phyloP scores from a whole-genome alignment of 2,888 invertebrate species.

The Meloe dianella region DNA sequence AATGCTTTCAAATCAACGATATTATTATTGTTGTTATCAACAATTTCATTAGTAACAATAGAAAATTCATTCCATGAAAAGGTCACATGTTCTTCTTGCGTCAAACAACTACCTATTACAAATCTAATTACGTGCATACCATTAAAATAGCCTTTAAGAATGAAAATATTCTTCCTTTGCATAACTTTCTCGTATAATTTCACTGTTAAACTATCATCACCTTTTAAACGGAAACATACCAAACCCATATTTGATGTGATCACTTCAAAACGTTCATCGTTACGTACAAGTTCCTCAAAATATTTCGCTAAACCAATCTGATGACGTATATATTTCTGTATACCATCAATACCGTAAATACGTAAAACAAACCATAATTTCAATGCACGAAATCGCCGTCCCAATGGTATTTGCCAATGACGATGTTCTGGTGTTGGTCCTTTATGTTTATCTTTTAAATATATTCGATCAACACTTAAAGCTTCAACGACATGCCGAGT shows the following conservation, averaged over 20 bases:
- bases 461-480: constrained; percentile 92
- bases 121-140: constrained; percentile 78
- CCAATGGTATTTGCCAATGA: constrained; percentile 90
- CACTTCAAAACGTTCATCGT: constrained; percentile 81
- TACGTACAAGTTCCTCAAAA: constrained; percentile 76
- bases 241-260: constrained; percentile 65
- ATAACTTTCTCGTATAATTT: constrained; percentile 74
- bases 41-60: constrained; percentile 41
- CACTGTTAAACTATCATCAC: constrained; percentile 73
- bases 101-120: constrained; percentile 78
- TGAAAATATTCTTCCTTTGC: constrained; percentile 78
- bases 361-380: constrained; percentile 93
- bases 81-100: constrained; percentile 73
- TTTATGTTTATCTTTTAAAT: constrained; percentile 78
- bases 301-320: constrained; percentile 78
- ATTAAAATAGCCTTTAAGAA: constrained; percentile 77
- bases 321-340: constrained; percentile 78
- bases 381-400: constrained; percentile 85
- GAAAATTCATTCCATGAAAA: constrained; percentile 67
- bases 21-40: constrained; percentile 20
- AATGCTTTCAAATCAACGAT: constrained; percentile 15
- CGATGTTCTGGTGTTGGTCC: constrained; percentile 69
- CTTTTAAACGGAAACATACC: constrained; percentile 88
- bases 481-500: constrained; percentile 82
- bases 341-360: constrained; percentile 79